A percentile compares a stretch with the other conserved stretches of the same genome.
These are phyloP conservation scores for Bactericera cockerelli DNA, from an alignment of 1,140 invertebrate species.

Conservation along the genomic window DNA sequence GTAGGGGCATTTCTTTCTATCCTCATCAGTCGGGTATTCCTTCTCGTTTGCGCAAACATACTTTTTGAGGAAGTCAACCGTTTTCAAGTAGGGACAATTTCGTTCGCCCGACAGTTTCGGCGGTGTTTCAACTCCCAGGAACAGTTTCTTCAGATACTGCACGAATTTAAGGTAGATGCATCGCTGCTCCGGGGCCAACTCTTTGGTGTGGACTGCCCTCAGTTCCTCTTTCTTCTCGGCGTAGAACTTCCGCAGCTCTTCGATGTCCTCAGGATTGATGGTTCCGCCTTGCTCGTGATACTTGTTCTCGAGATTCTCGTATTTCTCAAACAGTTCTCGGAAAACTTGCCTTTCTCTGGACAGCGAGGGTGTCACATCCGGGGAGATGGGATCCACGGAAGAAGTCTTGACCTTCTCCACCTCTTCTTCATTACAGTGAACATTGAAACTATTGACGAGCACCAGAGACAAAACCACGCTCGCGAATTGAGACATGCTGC, in stretches of 20 bases:
- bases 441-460: too few species aligned
- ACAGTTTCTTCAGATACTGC: conserved; percentile 2
- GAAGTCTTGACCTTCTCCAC: too few species aligned
- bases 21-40: not conserved
- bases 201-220: not conserved
- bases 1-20: not conserved
- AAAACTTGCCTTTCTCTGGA: not conserved
- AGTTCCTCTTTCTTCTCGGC: not conserved
- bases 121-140: not conserved
- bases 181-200: not conserved
- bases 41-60: not conserved
- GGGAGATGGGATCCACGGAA: too few species aligned
- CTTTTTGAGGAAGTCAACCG: not conserved
- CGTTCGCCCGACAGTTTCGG: not conserved
- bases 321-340: conserved; percentile 2
- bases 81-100: not conserved
- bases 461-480: too few species aligned
- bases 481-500: too few species aligned
- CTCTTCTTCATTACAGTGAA: too few species aligned
- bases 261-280: not conserved
- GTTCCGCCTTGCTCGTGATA: not conserved
- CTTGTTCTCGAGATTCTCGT: not conserved
- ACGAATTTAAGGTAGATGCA: not conserved
- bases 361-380: not conserved
- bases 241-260: not conserved